Percentiles rank a stretch among this genome's conserved stretches.
Evolutionary conservation across 64 coral and sea anemone genomes (phyloP).

Genomic region (Catalaphyllia jardinei): DNA sequence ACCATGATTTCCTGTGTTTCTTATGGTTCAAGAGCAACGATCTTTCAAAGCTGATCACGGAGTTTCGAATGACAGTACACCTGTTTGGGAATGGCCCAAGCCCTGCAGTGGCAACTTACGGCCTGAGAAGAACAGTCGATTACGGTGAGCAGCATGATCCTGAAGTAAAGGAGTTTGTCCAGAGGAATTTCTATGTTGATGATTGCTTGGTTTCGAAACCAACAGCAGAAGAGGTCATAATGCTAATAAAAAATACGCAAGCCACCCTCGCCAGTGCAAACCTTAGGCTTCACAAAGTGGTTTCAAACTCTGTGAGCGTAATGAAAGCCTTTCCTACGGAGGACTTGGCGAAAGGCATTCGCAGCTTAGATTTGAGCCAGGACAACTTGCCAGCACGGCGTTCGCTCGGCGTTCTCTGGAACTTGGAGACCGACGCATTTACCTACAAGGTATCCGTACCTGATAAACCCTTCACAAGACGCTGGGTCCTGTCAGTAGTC

Average conservation of each 20-base stretch:
- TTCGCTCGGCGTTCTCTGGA: slow-evolving; percentile 1
- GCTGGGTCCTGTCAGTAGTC: not conserved
- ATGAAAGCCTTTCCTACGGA: slow-evolving; percentile 25
- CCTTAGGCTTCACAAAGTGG: not conserved
- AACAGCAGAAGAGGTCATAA: not conserved
- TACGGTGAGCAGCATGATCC: not conserved
- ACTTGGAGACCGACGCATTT: not conserved
- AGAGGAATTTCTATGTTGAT: slow-evolving; percentile 12
- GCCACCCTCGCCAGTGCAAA: not conserved
- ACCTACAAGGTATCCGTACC: not conserved
- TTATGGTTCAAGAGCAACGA: slow-evolving; percentile 10
- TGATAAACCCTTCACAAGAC: slow-evolving; percentile 23
- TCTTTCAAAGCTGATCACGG: not conserved
- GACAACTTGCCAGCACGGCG: slow-evolving; percentile 12
- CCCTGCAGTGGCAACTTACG: not conserved
- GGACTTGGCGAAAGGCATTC: not conserved
- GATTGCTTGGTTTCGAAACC: not conserved
- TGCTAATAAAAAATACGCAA: not conserved
- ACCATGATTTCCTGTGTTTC: slow-evolving; percentile 5
- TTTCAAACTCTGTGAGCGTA: slow-evolving; percentile 22
- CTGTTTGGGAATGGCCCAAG: not conserved
- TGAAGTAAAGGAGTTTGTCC: not conserved
- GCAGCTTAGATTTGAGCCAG: not conserved
- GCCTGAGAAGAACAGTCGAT: not conserved
- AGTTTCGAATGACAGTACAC: slow-evolving; percentile 4